Base-by-base conservation (phyloP, 2,797 vertebrate species). In the Hyperoplus lanceolatus region DNA sequence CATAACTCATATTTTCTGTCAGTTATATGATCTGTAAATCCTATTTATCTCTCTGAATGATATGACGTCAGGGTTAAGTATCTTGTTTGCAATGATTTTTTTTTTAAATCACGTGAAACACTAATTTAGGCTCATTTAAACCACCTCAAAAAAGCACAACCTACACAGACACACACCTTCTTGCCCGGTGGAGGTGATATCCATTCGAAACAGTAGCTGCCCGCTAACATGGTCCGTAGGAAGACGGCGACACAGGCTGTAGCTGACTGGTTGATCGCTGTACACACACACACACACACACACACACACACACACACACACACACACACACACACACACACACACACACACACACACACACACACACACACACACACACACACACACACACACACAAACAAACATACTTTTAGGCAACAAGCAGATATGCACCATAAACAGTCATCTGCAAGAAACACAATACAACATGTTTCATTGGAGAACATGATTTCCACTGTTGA, bases 221-320 rank as follows among this genome's bases (percentile, higher is more conserved):
- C 98, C 98, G 11, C 97, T 99, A 74, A 99, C 98, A 1, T 99
- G 97, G 86, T 99, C 98, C 13, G 97, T 97, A 39, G 98, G 98
- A 15, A 99, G 96, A 58, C 97, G 97, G 51, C 97, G 96, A 79
- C 97, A 96, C 75, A 99, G 96, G 71, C 96, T 97, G 91, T 98
- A 99, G 92, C 93, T 98, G 82, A 97, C 86, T 68, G 96, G 93
- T 77, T 97, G 97, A 70, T 98, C 97, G 8, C 98, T 99, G 93
- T 12, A 70, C 0, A 2, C n/a, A 39, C 29, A 39, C 1, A 70
- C 7, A 70, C 21, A 70, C 67, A 79, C 42, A 70, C 38, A 43
- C 5, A 51, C 38, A 18, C n/a, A 46, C 21, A 21, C 8, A 73
- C 4, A 51, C 11, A 45, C 39, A 49, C 15, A 41, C 49, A 62